phyloP scores from a whole-genome alignment of 2,888 invertebrate genomes.

The Perithous albicinctus region DNA sequence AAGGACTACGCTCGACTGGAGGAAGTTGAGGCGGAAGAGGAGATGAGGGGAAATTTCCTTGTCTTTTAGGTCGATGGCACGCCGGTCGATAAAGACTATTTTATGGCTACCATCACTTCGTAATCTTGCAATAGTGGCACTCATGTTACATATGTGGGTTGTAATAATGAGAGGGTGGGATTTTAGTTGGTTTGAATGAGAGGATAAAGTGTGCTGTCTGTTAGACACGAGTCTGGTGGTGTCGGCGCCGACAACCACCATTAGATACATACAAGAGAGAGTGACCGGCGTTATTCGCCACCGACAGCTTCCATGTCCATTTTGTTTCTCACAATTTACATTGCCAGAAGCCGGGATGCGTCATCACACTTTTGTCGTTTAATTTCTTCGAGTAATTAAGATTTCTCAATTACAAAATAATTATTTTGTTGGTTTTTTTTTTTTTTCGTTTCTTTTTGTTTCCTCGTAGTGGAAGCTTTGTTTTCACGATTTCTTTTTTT shows the following conservation, averaged over 20 bases:
- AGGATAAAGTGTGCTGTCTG: constrained; percentile 4
- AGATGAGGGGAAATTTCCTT: constrained; percentile 42
- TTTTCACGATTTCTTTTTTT: no score
- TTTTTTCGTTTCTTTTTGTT: background rate
- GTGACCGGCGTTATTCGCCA: constrained; percentile 32
- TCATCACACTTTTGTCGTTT: background rate
- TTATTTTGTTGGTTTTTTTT: no score
- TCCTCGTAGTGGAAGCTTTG: no score
- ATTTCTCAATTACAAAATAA: background rate
- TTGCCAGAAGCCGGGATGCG: background rate
- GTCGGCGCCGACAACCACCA: constrained; percentile 43
- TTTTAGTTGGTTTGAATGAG: background rate
- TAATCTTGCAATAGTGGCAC: background rate
- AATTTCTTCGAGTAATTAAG: background rate
- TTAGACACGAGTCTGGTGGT: constrained; percentile 8
- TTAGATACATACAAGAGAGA: constrained; percentile 41
- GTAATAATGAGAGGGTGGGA: background rate
- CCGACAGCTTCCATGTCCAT: constrained; percentile 27
- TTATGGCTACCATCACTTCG: constrained; percentile 51
- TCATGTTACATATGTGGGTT: background rate
- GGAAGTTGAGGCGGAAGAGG: constrained; percentile 16
- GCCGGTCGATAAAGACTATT: constrained; percentile 55
- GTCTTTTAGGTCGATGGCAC: constrained; percentile 47
- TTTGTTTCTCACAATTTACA: constrained; percentile 18
- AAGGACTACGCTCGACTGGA: constrained; percentile 47